These are phyloP conservation scores for Stichopus chloronotus DNA, from an alignment of 35 echinoderm and acorn worm genomes.

Conservation along the genomic window DNA sequence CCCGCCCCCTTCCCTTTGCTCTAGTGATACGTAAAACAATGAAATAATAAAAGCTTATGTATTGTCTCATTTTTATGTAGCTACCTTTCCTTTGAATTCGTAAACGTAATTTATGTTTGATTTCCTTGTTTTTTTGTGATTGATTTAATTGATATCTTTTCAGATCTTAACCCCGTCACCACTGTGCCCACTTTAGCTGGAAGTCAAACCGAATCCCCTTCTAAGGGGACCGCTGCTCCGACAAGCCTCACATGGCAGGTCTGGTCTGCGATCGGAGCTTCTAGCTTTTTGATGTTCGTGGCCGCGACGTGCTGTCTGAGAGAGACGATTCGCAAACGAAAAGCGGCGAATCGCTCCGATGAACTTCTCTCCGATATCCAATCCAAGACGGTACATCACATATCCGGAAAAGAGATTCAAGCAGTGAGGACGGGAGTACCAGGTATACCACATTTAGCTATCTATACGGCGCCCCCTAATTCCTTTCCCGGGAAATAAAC, in stretches of 20 bases:
- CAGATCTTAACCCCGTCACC: too few relatives aligned
- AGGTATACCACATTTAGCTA: neutral
- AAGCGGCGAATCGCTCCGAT: neutral
- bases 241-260: neutral
- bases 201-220: neutral
- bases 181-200: neutral
- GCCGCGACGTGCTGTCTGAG: neutral
- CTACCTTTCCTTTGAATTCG: neutral
- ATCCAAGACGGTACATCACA: neutral
- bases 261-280: neutral
- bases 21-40: too few relatives aligned
- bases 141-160: too few relatives aligned
- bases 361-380: constrained; percentile 11
- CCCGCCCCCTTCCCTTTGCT: too few relatives aligned
- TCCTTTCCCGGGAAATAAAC: too few relatives aligned
- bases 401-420: neutral
- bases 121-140: too few relatives aligned
- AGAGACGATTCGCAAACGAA: neutral
- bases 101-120: neutral
- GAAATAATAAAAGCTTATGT: too few relatives aligned
- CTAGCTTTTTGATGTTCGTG: neutral
- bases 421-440: neutral
- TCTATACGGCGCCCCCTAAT: too few relatives aligned
- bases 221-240: neutral
- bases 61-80: too few relatives aligned